phyloP scores from a whole-genome alignment of 1,140 invertebrate genomes.

The Oppia nitens region DNA sequence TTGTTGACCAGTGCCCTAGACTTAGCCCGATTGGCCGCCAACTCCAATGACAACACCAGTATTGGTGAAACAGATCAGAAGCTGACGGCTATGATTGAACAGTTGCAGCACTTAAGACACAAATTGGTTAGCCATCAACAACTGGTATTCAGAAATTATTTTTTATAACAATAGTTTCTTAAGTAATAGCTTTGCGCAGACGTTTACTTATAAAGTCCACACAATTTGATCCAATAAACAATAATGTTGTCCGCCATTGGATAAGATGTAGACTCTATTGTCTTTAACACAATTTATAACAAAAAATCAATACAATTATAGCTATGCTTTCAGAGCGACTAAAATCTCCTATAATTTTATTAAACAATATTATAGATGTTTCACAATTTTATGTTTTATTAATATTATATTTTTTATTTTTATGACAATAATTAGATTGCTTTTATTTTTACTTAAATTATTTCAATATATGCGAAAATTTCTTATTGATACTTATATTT shows the following conservation, averaged over 20 bases:
- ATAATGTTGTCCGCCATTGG: slow-evolving; percentile 5
- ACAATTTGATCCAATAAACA: slow-evolving; percentile 3
- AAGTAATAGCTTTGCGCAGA: slow-evolving; percentile 15
- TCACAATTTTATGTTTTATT: too few relatives aligned
- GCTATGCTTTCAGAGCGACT: too few relatives aligned
- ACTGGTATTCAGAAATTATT: slow-evolving; percentile 22
- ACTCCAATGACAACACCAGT: slow-evolving; percentile 30
- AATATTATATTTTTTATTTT: too few relatives aligned
- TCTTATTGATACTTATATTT: too few relatives aligned
- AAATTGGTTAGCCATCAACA: slow-evolving; percentile 47
- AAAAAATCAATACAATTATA: background rate
- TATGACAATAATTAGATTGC: too few relatives aligned
- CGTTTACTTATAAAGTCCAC: background rate
- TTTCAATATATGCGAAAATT: too few relatives aligned
- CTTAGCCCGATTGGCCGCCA: background rate
- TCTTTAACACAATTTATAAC: slow-evolving; percentile 10
- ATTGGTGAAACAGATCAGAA: slow-evolving; percentile 54
- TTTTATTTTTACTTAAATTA: too few relatives aligned
- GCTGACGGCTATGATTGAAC: slow-evolving; percentile 61
- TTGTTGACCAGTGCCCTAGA: background rate
- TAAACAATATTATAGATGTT: too few relatives aligned
- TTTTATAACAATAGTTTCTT: too few relatives aligned
- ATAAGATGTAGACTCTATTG: slow-evolving; percentile 14
- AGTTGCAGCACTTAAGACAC: slow-evolving; percentile 58
- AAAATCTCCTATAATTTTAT: too few relatives aligned